Conservation (phyloP, 2,797 vertebrate genomes). For the Syngnathus rostellatus region DNA sequence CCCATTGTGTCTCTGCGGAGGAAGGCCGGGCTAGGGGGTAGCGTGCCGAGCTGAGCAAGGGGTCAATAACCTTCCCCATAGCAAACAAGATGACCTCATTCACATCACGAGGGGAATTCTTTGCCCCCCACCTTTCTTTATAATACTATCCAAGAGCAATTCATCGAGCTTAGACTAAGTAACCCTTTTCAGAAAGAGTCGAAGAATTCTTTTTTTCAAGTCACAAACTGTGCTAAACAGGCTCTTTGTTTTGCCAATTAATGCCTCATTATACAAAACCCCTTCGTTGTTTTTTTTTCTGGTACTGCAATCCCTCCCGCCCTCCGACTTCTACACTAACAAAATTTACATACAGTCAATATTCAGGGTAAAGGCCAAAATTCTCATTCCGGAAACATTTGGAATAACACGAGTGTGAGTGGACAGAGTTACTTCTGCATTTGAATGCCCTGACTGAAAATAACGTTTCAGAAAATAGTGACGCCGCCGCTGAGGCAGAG, state of each 20-base stretch:
- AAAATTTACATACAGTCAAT: conserved; percentile 4
- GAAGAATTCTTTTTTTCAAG: conserved; percentile 36
- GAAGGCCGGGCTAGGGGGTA: conserved; percentile 29
- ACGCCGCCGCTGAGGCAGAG: neutral
- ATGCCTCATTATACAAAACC: conserved; percentile 43
- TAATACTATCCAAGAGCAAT: conserved; percentile 49
- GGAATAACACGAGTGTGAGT: too few species aligned
- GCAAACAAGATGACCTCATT: conserved; percentile 71
- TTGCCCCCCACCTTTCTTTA: conserved; percentile 39
- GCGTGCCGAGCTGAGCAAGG: conserved; percentile 38
- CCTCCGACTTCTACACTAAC: conserved; percentile 34
- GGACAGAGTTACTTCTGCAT: too few species aligned
- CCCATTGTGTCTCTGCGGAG: conserved; percentile 47
- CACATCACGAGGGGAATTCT: conserved; percentile 60
- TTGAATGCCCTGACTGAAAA: too few species aligned
- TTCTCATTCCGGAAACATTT: too few species aligned
- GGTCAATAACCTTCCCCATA: conserved; percentile 54
- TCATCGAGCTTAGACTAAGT: conserved; percentile 30
- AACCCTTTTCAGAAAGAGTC: conserved; percentile 15
- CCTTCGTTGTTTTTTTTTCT: conserved; percentile 42
- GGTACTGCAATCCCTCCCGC: conserved; percentile 39
- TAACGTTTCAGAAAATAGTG: neutral
- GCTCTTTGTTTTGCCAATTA: conserved; percentile 54
- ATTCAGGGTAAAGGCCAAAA: too few species aligned
- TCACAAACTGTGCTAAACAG: conserved; percentile 36